Evolutionary conservation across 2,113 vertebrate genomes (phyloP).

Genomic region (Chaetodon auriga): DNA sequence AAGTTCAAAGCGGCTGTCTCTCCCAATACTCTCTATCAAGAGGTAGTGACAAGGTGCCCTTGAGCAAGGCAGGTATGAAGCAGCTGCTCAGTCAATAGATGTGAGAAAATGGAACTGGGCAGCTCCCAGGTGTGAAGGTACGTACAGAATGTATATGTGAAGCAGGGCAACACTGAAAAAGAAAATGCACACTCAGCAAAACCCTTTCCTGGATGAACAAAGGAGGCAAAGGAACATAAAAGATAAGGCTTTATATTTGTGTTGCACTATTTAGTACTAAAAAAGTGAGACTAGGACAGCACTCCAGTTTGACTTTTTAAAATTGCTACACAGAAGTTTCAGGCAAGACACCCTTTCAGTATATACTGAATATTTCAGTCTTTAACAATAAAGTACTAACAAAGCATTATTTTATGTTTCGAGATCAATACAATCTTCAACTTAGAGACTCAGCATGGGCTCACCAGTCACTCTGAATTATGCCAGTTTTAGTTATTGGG

Average conservation of each 20-base stretch:
- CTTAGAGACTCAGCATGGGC: no score
- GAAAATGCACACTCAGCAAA: conserved; percentile 64
- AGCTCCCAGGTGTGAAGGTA: conserved; percentile 52
- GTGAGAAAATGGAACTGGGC: background rate
- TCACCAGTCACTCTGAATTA: no score
- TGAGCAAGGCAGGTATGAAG: conserved; percentile 39
- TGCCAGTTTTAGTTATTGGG: no score
- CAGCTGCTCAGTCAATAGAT: conserved; percentile 27
- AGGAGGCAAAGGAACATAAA: background rate
- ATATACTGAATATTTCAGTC: no score
- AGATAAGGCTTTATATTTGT: conserved; percentile 18
- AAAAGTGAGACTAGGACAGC: no score
- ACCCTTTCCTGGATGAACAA: conserved; percentile 14
- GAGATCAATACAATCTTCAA: no score
- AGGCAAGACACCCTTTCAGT: no score
- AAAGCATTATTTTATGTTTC: no score
- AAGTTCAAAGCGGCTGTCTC: conserved; percentile 31
- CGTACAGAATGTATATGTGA: conserved; percentile 37
- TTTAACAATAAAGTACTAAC: no score
- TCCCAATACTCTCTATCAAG: background rate
- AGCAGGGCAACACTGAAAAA: conserved; percentile 41
- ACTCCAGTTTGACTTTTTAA: no score
- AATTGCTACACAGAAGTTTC: no score
- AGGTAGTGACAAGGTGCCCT: conserved; percentile 24
- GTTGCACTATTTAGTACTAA: conserved; percentile 2